Evolutionary conservation across 2,888 invertebrate species (phyloP).

Genomic region (Panorpa germanica): DNA sequence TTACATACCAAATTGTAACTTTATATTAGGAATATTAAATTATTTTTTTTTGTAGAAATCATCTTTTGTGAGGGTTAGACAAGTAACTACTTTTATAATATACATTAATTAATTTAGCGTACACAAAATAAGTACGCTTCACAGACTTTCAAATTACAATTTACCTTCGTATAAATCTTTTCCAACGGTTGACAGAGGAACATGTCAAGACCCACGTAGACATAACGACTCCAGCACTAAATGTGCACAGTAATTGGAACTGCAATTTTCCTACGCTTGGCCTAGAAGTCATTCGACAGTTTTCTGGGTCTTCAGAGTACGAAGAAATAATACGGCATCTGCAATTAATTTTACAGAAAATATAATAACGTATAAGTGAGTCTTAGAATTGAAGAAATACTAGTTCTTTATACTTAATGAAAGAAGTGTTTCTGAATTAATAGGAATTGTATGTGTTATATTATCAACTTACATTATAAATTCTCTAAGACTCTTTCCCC

Average conservation of each 20-base stretch:
- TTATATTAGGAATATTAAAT: too few relatives aligned
- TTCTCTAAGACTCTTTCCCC: constrained; percentile 56
- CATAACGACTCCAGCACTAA: constrained; percentile 72
- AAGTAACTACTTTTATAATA: too few relatives aligned
- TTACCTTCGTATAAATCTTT: constrained; percentile 64
- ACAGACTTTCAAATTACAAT: constrained; percentile 5
- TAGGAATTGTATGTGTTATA: constrained; percentile 2
- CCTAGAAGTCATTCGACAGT: constrained; percentile 45
- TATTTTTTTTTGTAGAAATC: too few relatives aligned
- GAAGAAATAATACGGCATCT: constrained; percentile 24
- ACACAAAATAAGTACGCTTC: too few relatives aligned
- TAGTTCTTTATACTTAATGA: not conserved
- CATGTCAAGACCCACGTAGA: constrained; percentile 90
- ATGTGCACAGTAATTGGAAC: constrained; percentile 63
- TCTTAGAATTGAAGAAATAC: constrained; percentile 2
- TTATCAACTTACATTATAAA: constrained; percentile 58
- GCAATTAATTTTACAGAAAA: constrained; percentile 7
- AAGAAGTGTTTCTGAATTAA: not conserved
- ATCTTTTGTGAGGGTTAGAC: too few relatives aligned
- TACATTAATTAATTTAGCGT: too few relatives aligned
- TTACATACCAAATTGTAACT: too few relatives aligned
- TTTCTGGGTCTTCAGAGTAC: constrained; percentile 18
- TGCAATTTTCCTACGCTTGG: constrained; percentile 72
- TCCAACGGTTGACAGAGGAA: constrained; percentile 71
- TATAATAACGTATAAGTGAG: constrained; percentile 6